phyloP scores from a whole-genome alignment of 2,888 invertebrate genomes.

The Pterostichus madidus region DNA sequence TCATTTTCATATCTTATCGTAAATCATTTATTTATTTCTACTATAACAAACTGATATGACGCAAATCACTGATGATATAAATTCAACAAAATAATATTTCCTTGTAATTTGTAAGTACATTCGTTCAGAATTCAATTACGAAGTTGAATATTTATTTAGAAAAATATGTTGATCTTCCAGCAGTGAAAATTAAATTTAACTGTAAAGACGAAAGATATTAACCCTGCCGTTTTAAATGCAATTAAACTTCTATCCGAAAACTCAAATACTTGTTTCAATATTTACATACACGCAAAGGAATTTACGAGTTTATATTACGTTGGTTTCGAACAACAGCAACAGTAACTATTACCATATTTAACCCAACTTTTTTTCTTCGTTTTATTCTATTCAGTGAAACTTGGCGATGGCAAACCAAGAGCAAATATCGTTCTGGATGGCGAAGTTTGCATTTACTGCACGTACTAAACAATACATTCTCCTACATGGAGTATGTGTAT shows the following conservation, averaged over 20 bases:
- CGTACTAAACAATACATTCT: constrained; percentile 48
- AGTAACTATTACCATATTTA: constrained; percentile 33
- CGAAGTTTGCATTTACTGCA: constrained; percentile 35
- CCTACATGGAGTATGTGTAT: constrained; percentile 8
- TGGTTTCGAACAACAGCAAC: neutral
- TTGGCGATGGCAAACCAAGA: neutral
- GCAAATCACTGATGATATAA: too few relatives aligned
- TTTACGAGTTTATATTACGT: constrained; percentile 27
- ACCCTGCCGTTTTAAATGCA: neutral
- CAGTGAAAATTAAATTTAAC: neutral
- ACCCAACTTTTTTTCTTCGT: neutral
- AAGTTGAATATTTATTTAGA: too few relatives aligned
- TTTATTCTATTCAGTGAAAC: neutral
- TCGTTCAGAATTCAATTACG: too few relatives aligned
- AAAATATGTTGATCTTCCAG: neutral
- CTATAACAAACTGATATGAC: too few relatives aligned
- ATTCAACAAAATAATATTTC: too few relatives aligned
- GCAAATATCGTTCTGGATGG: constrained; percentile 25
- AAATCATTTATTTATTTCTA: too few relatives aligned
- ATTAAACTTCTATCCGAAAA: neutral
- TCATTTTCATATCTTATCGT: too few relatives aligned
- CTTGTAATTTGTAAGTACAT: too few relatives aligned
- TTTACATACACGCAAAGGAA: constrained; percentile 24
- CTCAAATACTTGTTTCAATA: neutral
- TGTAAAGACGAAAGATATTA: neutral